A percentile compares a stretch with the other conserved stretches of the same genome.
Evolutionary conservation across 2,888 invertebrate species (phyloP).

Genomic region (Metopia argyrocephala): DNA sequence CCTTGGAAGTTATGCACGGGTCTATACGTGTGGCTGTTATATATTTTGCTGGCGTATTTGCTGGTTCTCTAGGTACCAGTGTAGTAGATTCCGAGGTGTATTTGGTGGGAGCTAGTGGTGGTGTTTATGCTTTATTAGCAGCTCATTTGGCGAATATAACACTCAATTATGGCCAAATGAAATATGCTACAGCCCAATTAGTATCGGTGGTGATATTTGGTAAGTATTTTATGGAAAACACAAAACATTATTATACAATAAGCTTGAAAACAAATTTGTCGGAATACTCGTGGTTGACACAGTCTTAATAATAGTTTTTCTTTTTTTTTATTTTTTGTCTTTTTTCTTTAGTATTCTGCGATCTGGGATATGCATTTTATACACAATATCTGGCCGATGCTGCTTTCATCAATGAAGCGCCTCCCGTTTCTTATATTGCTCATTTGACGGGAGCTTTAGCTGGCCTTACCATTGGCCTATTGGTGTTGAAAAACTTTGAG

Average conservation of each 20-base stretch:
- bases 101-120: slow-evolving; percentile 97
- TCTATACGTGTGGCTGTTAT: slow-evolving; percentile 91
- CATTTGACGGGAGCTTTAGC: slow-evolving; percentile 97
- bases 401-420: slow-evolving; percentile 74
- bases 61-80: slow-evolving; percentile 90
- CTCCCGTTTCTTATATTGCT: slow-evolving; percentile 95
- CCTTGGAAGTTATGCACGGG: slow-evolving; percentile 97
- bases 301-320: no score
- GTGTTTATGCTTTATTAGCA: slow-evolving; percentile 97
- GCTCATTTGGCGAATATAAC: slow-evolving; percentile 97
- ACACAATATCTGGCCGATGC: slow-evolving; percentile 83
- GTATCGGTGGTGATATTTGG: slow-evolving; percentile 95
- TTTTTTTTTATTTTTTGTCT: no score
- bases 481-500: slow-evolving; percentile 96
- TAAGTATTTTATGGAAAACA: slow-evolving; percentile 77
- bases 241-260: slow-evolving; percentile 18
- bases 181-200: slow-evolving; percentile 92
- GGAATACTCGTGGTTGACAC: no score
- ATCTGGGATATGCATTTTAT: slow-evolving; percentile 96
- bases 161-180: slow-evolving; percentile 97
- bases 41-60: slow-evolving; percentile 95
- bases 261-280: not conserved
- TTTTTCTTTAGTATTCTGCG: slow-evolving; percentile 86
- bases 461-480: slow-evolving; percentile 94
- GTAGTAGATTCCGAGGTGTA: slow-evolving; percentile 96